Evolutionary conservation across 2,113 vertebrate genomes (phyloP).

Genomic region (Colossoma macropomum): DNA sequence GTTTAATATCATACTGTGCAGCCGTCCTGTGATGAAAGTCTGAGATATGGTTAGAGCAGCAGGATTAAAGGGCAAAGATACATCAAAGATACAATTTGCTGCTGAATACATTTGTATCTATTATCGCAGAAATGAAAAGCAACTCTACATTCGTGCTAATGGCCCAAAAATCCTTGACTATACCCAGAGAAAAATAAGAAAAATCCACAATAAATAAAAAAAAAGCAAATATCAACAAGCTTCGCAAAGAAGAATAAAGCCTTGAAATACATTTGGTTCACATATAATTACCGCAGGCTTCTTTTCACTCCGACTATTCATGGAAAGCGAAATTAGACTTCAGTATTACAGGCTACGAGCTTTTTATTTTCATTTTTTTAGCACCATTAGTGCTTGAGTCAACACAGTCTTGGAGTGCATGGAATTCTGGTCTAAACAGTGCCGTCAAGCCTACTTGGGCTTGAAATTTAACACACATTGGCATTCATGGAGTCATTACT

Average conservation of each 20-base stretch:
- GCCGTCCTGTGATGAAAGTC: background rate
- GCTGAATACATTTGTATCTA: background rate
- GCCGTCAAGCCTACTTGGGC: conserved; percentile 48
- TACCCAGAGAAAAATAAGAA: background rate
- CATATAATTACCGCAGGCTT: too few relatives aligned
- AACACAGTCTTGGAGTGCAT: conserved; percentile 23
- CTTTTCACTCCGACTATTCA: background rate
- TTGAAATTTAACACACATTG: conserved; percentile 52
- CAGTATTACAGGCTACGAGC: background rate
- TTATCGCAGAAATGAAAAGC: background rate
- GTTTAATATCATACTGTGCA: background rate
- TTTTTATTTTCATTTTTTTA: conserved; percentile 17
- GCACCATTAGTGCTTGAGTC: conserved; percentile 32
- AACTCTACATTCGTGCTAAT: background rate
- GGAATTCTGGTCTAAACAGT: conserved; percentile 47
- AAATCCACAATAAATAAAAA: background rate
- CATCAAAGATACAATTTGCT: background rate
- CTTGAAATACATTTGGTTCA: background rate
- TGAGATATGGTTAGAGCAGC: background rate
- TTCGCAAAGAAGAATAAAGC: too few relatives aligned
- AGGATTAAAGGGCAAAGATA: background rate
- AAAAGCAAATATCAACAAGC: background rate
- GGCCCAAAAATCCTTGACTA: background rate
- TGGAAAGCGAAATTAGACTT: background rate
- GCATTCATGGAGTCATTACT: conserved; percentile 53